Conservation (phyloP, 2,113 vertebrate genomes). For the Holacanthus passer region DNA sequence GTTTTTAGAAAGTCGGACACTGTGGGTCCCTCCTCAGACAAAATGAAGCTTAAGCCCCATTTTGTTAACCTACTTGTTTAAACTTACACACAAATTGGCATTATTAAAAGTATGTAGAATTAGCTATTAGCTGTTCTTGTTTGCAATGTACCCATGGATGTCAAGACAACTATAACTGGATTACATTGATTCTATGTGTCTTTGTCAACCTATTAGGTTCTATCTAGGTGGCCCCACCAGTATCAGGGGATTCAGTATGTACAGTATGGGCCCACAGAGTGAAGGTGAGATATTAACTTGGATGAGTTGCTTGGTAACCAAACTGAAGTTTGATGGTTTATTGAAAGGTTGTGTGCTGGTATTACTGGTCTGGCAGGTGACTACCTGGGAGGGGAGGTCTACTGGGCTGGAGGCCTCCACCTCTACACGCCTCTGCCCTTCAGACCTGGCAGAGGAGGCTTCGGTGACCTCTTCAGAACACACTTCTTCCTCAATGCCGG, state of each 20-base stretch:
- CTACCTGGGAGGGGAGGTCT: slow-evolving; percentile 95
- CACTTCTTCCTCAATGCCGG: slow-evolving; percentile 99
- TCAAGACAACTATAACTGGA: not conserved
- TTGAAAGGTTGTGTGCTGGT: slow-evolving; percentile 40
- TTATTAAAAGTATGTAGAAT: not conserved
- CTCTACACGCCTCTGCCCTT: slow-evolving; percentile 97
- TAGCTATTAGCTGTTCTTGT: not conserved
- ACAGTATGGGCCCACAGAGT: slow-evolving; percentile 97
- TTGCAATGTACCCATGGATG: not conserved
- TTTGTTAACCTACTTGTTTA: not conserved
- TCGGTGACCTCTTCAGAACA: slow-evolving; percentile 96
- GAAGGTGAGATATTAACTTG: slow-evolving; percentile 87
- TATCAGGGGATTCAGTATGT: slow-evolving; percentile 98
- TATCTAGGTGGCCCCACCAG: slow-evolving; percentile 98
- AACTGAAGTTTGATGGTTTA: slow-evolving; percentile 17
- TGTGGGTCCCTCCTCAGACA: not conserved
- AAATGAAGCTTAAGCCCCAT: not conserved
- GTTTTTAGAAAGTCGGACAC: not conserved
- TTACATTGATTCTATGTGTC: slow-evolving; percentile 19
- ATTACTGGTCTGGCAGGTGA: slow-evolving; percentile 87
- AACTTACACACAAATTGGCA: not conserved
- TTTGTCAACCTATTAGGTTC: slow-evolving; percentile 84
- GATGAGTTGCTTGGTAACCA: not conserved
- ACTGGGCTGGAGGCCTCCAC: slow-evolving; percentile 96
- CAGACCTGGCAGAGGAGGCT: slow-evolving; percentile 92